Evolutionary conservation across 2,797 vertebrate species (phyloP), one percentile per base, ranked within the genome.

Genomic region (Anguilla marmorata): DNA sequence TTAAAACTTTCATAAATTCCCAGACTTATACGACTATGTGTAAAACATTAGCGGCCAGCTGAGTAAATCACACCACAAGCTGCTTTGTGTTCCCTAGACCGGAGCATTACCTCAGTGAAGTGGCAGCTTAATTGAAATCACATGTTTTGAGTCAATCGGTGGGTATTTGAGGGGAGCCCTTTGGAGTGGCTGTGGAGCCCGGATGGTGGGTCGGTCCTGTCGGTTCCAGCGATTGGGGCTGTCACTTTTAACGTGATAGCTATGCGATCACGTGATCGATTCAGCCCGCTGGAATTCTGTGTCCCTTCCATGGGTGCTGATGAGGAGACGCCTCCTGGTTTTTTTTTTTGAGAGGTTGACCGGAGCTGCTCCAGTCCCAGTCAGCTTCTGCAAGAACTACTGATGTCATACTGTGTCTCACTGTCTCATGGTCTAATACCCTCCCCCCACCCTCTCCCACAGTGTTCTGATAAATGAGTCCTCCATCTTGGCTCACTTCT

Each of bases 121-220:
- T 74, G 69, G 79, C 41, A n/a, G 79, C 79, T 82, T 82, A 50
- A 82, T 50, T 82, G 41, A 21, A 50, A 50, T 48, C 79, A 82
- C 41, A 82, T 82, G 79, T 19, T 11, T 8, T 48, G 79, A 48
- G 45, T 7, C 8, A 50, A 50, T n/a, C 19, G 50, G 50, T n/a
- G 79, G 45, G 79, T 41, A 82, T n/a, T 24, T 50, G 79, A 82
- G 41, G 45, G 19, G 45, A 79, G 14, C 1, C 8, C 45, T 48
- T 24, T 50, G 45, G 45, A 82, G 79, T 14, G 79, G 24, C 19
- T 19, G 16, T n/a, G 50, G 41, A 21, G 3, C 50, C 41, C 16
- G 7, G 76, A 48, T 37, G 74, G 11, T 14, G 30, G 14, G 74
- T 41, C 12, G 11, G 4, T 41, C 30, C 37, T 45, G 37, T 79